phyloP scores from a whole-genome alignment of 2,888 invertebrate genomes.

The Cheilosia vulpina region DNA sequence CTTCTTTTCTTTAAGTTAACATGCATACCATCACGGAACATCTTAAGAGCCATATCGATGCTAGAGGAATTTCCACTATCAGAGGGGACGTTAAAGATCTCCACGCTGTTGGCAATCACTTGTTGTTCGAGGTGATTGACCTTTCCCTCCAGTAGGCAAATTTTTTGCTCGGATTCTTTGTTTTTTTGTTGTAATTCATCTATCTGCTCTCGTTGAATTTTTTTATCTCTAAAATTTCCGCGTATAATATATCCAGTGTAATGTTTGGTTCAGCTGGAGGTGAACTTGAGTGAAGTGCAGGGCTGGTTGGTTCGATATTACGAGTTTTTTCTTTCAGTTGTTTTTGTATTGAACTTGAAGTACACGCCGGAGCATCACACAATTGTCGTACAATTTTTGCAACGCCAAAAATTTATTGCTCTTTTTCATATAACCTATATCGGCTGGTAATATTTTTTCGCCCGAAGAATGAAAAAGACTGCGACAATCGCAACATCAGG shows the following conservation, averaged over 20 bases:
- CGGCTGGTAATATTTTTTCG: too few species aligned
- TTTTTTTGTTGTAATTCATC: conserved; percentile 1
- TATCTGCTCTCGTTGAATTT: conserved; percentile 7
- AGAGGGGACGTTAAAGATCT: conserved; percentile 12
- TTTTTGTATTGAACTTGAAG: background rate
- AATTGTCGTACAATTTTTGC: conserved; percentile 1
- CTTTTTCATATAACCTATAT: conserved; percentile 18
- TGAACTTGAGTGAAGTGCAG: too few species aligned
- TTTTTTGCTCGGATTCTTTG: conserved; percentile 15
- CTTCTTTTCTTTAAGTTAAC: conserved; percentile 13
- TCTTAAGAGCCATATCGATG: conserved; percentile 20
- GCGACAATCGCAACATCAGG: background rate
- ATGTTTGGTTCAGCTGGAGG: background rate
- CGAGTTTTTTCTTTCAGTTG: background rate
- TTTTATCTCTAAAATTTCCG: background rate
- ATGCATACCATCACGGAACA: conserved; percentile 12
- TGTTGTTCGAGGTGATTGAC: too few species aligned
- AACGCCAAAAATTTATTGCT: conserved; percentile 17
- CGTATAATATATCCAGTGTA: background rate
- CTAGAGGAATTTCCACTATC: background rate
- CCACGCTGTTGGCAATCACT: conserved; percentile 4
- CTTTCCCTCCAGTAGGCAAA: too few species aligned
- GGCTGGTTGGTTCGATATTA: too few species aligned
- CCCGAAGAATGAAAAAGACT: too few species aligned
- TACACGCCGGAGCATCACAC: too few species aligned